Evolutionary conservation across 2,888 invertebrate genomes (phyloP).

Genomic region (Cataglyphis livida): DNA sequence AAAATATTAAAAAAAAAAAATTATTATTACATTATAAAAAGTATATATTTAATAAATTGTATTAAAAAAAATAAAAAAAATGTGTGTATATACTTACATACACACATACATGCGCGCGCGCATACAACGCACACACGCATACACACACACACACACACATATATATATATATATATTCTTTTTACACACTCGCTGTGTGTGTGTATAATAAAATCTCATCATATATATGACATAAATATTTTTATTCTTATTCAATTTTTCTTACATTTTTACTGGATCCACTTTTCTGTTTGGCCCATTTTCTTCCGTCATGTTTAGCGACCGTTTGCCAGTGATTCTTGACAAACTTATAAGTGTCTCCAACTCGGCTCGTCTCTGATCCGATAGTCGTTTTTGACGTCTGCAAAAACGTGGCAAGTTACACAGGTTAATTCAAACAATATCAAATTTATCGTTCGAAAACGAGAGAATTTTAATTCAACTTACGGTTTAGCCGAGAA

Average conservation of each 20-base stretch:
- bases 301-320: conserved; percentile 33
- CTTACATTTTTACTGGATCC: conserved; percentile 59
- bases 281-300: conserved; percentile 52
- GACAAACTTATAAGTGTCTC: conserved; percentile 66
- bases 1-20: neutral
- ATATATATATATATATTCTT: no score
- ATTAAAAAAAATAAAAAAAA: neutral
- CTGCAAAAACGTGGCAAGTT: conserved; percentile 38
- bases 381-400: conserved; percentile 68
- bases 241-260: neutral
- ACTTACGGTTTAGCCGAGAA: conserved; percentile 24
- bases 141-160: no score
- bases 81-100: no score
- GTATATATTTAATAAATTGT: neutral
- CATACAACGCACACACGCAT: no score
- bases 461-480: neutral
- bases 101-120: no score
- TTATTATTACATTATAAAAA: neutral
- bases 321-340: conserved; percentile 56
- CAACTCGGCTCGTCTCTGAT: conserved; percentile 70
- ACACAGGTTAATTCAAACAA: neutral
- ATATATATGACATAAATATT: neutral
- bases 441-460: neutral
- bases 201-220: no score
- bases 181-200: no score